Evolutionary conservation across 2,888 invertebrate genomes (phyloP).

Genomic region (Brenthis hecate): DNA sequence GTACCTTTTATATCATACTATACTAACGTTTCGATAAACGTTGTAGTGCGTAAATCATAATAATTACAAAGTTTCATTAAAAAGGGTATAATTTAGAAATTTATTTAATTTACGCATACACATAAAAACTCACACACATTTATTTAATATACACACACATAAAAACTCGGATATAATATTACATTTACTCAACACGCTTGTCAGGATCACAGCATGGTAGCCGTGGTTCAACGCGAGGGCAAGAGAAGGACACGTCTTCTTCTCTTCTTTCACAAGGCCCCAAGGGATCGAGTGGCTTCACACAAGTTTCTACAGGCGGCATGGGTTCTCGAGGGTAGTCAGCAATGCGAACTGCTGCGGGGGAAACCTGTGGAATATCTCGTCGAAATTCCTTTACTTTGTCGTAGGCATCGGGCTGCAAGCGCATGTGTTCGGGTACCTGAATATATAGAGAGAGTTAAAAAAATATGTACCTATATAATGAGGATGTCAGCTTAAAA

Average conservation of each 20-base stretch:
- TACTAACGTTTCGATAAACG: too few relatives aligned
- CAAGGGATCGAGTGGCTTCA: slow-evolving; percentile 49
- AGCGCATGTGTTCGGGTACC: slow-evolving; percentile 70
- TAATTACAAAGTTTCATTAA: too few relatives aligned
- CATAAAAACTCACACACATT: too few relatives aligned
- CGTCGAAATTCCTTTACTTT: slow-evolving; percentile 61
- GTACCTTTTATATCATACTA: too few relatives aligned
- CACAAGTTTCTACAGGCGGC: slow-evolving; percentile 54
- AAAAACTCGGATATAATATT: not conserved
- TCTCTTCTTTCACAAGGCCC: slow-evolving; percentile 55
- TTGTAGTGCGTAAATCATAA: too few relatives aligned
- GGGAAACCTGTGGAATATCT: slow-evolving; percentile 65
- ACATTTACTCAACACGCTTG: slow-evolving; percentile 37
- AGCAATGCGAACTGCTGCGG: slow-evolving; percentile 59
- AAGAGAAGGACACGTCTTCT: slow-evolving; percentile 73
- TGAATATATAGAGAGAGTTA: slow-evolving; percentile 36
- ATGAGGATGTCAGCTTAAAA: not conserved
- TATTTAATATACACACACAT: too few relatives aligned
- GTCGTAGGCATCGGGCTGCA: slow-evolving; percentile 65
- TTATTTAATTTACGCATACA: too few relatives aligned
- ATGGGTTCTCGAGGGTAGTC: slow-evolving; percentile 51
- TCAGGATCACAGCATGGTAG: slow-evolving; percentile 63
- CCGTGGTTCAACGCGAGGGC: slow-evolving; percentile 59
- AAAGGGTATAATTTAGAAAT: too few relatives aligned
- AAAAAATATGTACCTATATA: not conserved